Conservation (phyloP, 1,140 invertebrate genomes). For the Mesaphorura yosii region DNA sequence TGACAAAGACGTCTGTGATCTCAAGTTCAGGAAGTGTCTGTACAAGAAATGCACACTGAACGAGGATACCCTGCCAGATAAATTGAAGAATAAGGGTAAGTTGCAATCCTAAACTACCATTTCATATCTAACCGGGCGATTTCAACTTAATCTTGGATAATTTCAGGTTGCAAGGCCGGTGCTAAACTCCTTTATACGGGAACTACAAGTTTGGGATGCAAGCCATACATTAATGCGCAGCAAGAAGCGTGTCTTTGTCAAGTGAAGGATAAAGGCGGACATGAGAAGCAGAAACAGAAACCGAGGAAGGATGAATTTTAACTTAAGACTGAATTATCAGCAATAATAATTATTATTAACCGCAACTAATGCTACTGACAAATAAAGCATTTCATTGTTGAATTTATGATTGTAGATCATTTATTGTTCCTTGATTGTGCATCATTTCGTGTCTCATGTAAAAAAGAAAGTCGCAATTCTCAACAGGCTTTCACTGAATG, state of each 20-base stretch:
- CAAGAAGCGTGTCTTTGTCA: conserved; percentile 61
- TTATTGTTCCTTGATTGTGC: too few relatives aligned
- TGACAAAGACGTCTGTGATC: conserved; percentile 73
- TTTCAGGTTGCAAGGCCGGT: conserved; percentile 62
- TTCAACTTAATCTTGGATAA: too few relatives aligned
- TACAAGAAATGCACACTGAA: conserved; percentile 59
- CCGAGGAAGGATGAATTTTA: conserved; percentile 11
- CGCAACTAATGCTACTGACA: too few relatives aligned
- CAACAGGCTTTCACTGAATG: too few relatives aligned
- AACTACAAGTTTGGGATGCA: conserved; percentile 66
- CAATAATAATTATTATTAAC: too few relatives aligned
- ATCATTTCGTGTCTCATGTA: too few relatives aligned
- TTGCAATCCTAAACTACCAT: background rate
- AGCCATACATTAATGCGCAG: conserved; percentile 68
- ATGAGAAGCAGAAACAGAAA: too few relatives aligned
- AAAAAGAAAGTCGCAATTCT: too few relatives aligned
- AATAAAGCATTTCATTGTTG: too few relatives aligned
- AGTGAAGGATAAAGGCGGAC: conserved; percentile 27
- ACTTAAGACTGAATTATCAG: too few relatives aligned
- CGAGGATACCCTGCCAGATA: conserved; percentile 17
- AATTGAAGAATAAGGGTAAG: conserved; percentile 24
- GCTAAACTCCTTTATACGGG: conserved; percentile 71
- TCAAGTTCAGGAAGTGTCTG: conserved; percentile 71
- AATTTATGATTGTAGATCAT: too few relatives aligned
- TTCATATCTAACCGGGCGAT: background rate